Percentiles rank a stretch among this genome's conserved stretches.
Evolutionary conservation across 2,888 invertebrate species (phyloP).

Genomic region (Drosophila lutescens): DNA sequence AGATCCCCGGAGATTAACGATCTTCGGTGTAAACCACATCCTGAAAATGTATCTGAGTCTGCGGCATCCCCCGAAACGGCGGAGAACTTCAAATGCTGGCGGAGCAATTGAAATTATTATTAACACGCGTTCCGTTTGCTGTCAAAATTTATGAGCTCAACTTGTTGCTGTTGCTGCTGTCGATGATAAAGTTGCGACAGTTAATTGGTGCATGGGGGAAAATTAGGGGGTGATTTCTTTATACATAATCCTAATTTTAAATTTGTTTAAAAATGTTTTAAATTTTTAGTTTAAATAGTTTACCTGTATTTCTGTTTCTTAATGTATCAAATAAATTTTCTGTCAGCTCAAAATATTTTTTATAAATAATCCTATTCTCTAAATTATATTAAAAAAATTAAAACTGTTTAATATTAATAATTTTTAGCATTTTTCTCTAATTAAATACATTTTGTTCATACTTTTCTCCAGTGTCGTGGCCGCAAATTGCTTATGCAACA

Average conservation of each 20-base stretch:
- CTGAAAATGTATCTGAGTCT: slow-evolving; percentile 29
- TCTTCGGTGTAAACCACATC: slow-evolving; percentile 63
- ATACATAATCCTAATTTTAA: too few species aligned
- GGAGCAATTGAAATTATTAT: slow-evolving; percentile 53
- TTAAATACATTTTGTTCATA: background rate
- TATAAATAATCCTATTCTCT: too few species aligned
- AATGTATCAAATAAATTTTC: too few species aligned
- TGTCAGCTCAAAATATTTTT: too few species aligned
- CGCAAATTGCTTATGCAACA: slow-evolving; percentile 68
- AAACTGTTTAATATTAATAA: background rate
- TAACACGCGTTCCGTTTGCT: slow-evolving; percentile 62
- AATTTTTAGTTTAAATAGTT: too few species aligned
- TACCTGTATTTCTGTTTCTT: too few species aligned
- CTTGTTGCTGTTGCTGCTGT: slow-evolving; percentile 45
- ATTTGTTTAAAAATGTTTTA: too few species aligned
- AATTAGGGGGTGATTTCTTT: background rate
- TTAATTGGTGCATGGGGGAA: slow-evolving; percentile 34
- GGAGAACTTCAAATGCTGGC: slow-evolving; percentile 48
- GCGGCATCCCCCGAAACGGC: slow-evolving; percentile 25
- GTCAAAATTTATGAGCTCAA: slow-evolving; percentile 72
- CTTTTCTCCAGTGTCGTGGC: slow-evolving; percentile 24
- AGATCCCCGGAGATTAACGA: slow-evolving; percentile 59
- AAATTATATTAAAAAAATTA: background rate
- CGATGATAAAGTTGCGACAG: slow-evolving; percentile 36
- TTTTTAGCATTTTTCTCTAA: background rate